Evolutionary conservation across 2,888 invertebrate genomes (phyloP), one percentile per base, ranked within the genome.

Genomic region (Arrhopalites spinosus): DNA sequence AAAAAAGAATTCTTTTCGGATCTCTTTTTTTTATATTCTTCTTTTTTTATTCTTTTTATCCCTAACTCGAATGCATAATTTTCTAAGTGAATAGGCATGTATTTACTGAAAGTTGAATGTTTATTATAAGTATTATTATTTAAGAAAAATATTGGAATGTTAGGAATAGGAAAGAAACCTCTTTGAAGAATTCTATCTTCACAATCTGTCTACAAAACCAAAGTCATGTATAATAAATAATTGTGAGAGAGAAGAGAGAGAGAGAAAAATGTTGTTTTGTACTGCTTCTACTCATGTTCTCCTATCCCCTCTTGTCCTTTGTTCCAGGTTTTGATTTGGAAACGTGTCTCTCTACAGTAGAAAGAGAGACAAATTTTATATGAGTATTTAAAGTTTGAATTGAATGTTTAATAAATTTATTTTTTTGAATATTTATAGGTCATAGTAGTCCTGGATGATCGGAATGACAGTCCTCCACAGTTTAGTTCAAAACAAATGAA

Each of bases 401-500:
- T n/a, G n/a, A n/a, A n/a, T n/a, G n/a, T n/a, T 17, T 67, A 56
- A 45, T 74, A 27, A 45, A 45, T 36, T 61, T 27, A 47, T 45
- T 59, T 29, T 64, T 30, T 64, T 63, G 2, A 13, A 27, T 27
- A 27, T 56, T 59, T 29, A 27, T 75, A 83, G 83, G 80, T 82
- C 69, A 78, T 80, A 63, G 81, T 83, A 29, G 79, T 81, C 75
- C 76, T 82, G 45, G 86, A 93, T 85, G 97, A 97, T 87, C 93
- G 92, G 86, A 97, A 97, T 86, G 97, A 97, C 88, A 95, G 94
- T 84, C 95, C 96, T n/a, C 97, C 97, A 2, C 90, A 91, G 73
- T 94, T 95, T 88, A 90, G 90, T 83, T 90, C 91, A 79, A 89
- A 91, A 47, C 91, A 91, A 20, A 87, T 91, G 83, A 89, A 89